Evolutionary conservation across 2,888 invertebrate genomes (phyloP), one percentile per base, ranked within the genome.

Genomic region (Himalopsyche japonica): DNA sequence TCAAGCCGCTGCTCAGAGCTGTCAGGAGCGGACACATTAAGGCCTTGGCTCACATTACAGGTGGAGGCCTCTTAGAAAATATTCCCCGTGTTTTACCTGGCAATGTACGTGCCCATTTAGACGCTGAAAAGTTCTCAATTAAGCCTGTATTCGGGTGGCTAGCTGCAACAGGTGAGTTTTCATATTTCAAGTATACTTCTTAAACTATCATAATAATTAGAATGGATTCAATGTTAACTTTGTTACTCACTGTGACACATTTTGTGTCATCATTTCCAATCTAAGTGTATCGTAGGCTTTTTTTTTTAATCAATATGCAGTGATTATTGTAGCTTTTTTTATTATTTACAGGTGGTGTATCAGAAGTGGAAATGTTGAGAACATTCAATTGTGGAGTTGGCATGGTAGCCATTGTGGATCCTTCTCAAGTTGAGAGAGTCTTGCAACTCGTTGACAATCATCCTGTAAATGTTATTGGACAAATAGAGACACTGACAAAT

Each of bases 321-420:
- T 43, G 77, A 80, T 48, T 12, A 34, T 32, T 80, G 76, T 32
- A 27, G 20, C 30, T 79, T 79, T 84, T 30, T 34, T 57, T 70
- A 70, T 70, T 82, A 81, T 84, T 82, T 86, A 83, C 88, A 95
- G 96, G 97, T 20, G 93, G 94, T 79, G 94, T 99, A 0, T 94
- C 93, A 3, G 94, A 96, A 88, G 90, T 92, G 83, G 97, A 98
- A 89, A 95, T 99, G 95, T 92, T 97, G 18, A 93, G 95, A 79
- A 98, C 98, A 0, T 98, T 99, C 90, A 99, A 99, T 91, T 99
- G 98, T 91, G 99, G 99, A 0, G 93, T 99, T 70, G 99, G 99
- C 0, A 95, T 96, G 91, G 93, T 97, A 30, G 90, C 98, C 78
- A 93, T 99, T 57, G 95, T 96, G 10, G 93, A 94, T 18, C 92